Conservation (phyloP, 1,140 invertebrate genomes). For the Diprion similis region DNA sequence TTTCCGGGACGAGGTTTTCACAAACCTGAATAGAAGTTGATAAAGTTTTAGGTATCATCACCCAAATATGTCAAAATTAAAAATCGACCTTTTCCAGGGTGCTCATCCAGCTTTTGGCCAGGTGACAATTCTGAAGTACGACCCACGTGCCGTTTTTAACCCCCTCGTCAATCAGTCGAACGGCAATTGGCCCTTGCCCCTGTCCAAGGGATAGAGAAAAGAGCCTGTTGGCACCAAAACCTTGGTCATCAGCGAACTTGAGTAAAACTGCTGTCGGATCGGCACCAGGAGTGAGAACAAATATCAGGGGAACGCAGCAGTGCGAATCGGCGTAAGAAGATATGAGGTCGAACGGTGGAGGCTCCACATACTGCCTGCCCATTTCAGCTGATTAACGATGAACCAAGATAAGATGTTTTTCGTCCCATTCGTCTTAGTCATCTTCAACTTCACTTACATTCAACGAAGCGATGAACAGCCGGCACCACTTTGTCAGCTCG, state of each 20-base stretch:
- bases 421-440: neutral
- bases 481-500: constrained; percentile 90
- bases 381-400: constrained; percentile 34
- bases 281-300: constrained; percentile 89
- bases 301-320: constrained; percentile 84
- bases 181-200: constrained; percentile 90
- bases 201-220: constrained; percentile 91
- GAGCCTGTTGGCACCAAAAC: constrained; percentile 81
- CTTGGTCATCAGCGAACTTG: constrained; percentile 91
- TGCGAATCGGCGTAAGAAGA: constrained; percentile 86
- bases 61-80: neutral
- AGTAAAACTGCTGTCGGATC: constrained; percentile 87
- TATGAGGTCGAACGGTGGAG: constrained; percentile 87
- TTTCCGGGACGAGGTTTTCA: constrained; percentile 76
- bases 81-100: constrained; percentile 73
- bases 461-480: constrained; percentile 77
- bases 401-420: neutral
- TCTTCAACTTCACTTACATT: constrained; percentile 63
- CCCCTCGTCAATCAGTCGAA: constrained; percentile 86
- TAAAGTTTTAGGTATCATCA: constrained; percentile 8
- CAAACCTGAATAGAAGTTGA: constrained; percentile 67
- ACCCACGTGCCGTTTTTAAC: constrained; percentile 89
- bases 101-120: constrained; percentile 94
- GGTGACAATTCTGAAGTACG: constrained; percentile 95
- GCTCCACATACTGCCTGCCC: constrained; percentile 82